Percentiles rank a stretch among this genome's conserved stretches.
These are phyloP conservation scores for Bergia puertoricense DNA, from an alignment of 92 coral and sea anemone species.

Conservation along the genomic window DNA sequence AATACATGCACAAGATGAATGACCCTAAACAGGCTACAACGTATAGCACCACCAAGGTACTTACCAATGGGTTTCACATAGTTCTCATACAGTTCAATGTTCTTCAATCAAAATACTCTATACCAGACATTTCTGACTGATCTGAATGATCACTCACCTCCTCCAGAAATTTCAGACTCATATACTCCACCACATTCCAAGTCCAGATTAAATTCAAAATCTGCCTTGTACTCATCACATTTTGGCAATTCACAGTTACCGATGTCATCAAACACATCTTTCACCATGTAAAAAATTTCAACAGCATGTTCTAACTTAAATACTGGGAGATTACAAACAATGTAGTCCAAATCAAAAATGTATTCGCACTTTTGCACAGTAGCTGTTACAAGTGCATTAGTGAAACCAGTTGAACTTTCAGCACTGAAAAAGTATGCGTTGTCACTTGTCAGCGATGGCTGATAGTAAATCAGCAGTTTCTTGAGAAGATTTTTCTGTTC, in stretches of 20 bases:
- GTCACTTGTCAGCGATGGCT: slow-evolving; percentile 10
- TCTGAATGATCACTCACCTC: too few relatives aligned
- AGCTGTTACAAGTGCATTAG: slow-evolving; percentile 20
- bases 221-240: too few relatives aligned
- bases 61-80: too few relatives aligned
- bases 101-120: too few relatives aligned
- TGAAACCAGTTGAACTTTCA: slow-evolving; percentile 35
- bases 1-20: too few relatives aligned
- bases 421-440: slow-evolving; percentile 35
- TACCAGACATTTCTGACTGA: too few relatives aligned
- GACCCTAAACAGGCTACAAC: too few relatives aligned
- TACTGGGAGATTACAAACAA: slow-evolving; percentile 29
- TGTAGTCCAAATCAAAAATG: slow-evolving; percentile 18
- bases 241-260: slow-evolving; percentile 12
- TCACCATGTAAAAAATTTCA: slow-evolving; percentile 55
- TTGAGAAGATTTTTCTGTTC: slow-evolving; percentile 37
- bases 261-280: slow-evolving; percentile 47
- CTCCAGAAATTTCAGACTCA: too few relatives aligned
- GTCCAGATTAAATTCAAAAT: too few relatives aligned
- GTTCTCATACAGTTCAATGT: too few relatives aligned
- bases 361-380: slow-evolving; percentile 19
- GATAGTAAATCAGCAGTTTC: slow-evolving; percentile 42
- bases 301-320: slow-evolving; percentile 26
- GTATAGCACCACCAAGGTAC: too few relatives aligned
- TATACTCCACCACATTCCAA: too few relatives aligned